Evolutionary conservation across 1,140 invertebrate species (phyloP), one percentile per base, ranked within the genome.

Genomic region (Vollenhovia emeryi): DNA sequence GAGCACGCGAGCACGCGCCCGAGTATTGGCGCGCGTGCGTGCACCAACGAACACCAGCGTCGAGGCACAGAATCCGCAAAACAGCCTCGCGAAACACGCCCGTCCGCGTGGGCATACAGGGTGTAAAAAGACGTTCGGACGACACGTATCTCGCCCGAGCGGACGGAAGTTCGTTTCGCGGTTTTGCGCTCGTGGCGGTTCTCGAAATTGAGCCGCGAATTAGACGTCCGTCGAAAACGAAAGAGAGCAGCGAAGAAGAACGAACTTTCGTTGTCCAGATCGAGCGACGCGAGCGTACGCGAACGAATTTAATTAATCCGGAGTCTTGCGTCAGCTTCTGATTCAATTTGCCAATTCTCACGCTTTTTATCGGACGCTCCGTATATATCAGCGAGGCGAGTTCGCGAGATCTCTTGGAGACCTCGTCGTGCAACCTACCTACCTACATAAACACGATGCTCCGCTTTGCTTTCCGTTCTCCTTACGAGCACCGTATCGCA

Each of bases 381-480:
- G 21, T 30, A 43, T 43, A 69, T 40, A 80, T 79, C 48, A 13
- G 50, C 43, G 60, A 33, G 71, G 71, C 71, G 50, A 73, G 73
- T 83, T 86, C 50, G 69, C 68, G 85, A 90, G 85, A 85, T 89
- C 78, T 78, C 79, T 40, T 79, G 45, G 62, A 87, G 86, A 88
- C 83, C 60, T 91, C 87, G 84, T 50, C 87, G 84, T 79, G 84
- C 89, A 91, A 91, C 90, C 89, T 92, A 92, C 89, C 89, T 90
- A 91, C 89, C 87, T 92, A 91, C 90, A 91, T 91, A 91, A 91
- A 90, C 83, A 87, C 90, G 89, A 87, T 90, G 90, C 88, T 91
- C 90, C 88, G 88, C 88, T 91, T 91, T 89, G 88, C 89, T 90
- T 90, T 90, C 89, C 89, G 89, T 88, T 91, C 89, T 91, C 89